Evolutionary conservation across 1,140 invertebrate genomes (phyloP).

Genomic region (Drosophila mojavensis): DNA sequence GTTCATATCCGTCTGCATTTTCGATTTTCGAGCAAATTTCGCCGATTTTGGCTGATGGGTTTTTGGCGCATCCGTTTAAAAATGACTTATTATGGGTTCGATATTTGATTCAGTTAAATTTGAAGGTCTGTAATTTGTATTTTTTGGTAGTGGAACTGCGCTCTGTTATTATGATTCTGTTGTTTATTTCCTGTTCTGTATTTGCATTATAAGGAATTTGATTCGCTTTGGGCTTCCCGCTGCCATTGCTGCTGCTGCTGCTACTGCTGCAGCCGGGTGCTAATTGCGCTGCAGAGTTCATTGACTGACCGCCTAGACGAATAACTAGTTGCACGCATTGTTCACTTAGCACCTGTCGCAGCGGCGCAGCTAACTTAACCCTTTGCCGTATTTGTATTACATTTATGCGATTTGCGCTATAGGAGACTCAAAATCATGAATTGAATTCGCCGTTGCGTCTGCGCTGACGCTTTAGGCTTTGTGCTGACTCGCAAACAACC

Average conservation of each 20-base stretch:
- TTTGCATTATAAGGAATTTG: not conserved
- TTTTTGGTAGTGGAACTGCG: not conserved
- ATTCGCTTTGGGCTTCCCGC: not conserved
- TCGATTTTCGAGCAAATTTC: slow-evolving; percentile 18
- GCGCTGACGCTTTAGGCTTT: slow-evolving; percentile 36
- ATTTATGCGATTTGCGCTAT: not conserved
- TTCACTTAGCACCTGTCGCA: slow-evolving; percentile 68
- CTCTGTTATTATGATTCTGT: slow-evolving; percentile 36
- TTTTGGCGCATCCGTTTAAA: slow-evolving; percentile 34
- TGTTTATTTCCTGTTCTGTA: slow-evolving; percentile 13
- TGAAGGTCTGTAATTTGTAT: slow-evolving; percentile 32
- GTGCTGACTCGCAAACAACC: slow-evolving; percentile 27
- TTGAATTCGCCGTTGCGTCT: slow-evolving; percentile 5
- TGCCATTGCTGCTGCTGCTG: not conserved
- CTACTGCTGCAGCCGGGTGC: slow-evolving; percentile 22
- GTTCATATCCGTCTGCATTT: slow-evolving; percentile 64
- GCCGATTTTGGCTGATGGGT: slow-evolving; percentile 45
- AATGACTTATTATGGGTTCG: slow-evolving; percentile 37
- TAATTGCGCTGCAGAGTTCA: slow-evolving; percentile 57
- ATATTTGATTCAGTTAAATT: slow-evolving; percentile 3
- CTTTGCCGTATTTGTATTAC: not conserved
- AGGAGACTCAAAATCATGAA: slow-evolving; percentile 22
- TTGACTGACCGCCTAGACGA: slow-evolving; percentile 53
- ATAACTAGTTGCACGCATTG: slow-evolving; percentile 45
- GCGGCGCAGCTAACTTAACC: too few relatives aligned